Percentiles rank a stretch among this genome's conserved stretches.
phyloP scores from a whole-genome alignment of 2,113 vertebrate species.

The pig (Sus scrofa) region T2T-Sscrofa CM000817.6:6924001-6924500 shows the following conservation, averaged over 20 bases:
- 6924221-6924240: not conserved
- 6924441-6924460: not conserved
- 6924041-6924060: constrained; percentile 17
- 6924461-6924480: not conserved
- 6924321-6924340: not conserved
- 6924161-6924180: not conserved
- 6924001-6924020: constrained; percentile 62
- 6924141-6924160: not conserved
- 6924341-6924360: not conserved
- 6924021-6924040: constrained; percentile 31
- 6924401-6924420: not conserved
- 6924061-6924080: constrained; percentile 30
- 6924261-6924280: not conserved
- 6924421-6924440: not conserved
- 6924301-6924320: not conserved
- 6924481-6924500: not conserved
- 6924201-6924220: not conserved
- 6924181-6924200: not conserved
- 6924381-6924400: not conserved
- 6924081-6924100: constrained; percentile 58
- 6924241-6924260: not conserved
- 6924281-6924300: not conserved
- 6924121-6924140: not conserved
- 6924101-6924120: not conserved
- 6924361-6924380: not conserved